Evolutionary conservation across 2,888 invertebrate species (phyloP).

Genomic region (Tenodera sinensis): DNA sequence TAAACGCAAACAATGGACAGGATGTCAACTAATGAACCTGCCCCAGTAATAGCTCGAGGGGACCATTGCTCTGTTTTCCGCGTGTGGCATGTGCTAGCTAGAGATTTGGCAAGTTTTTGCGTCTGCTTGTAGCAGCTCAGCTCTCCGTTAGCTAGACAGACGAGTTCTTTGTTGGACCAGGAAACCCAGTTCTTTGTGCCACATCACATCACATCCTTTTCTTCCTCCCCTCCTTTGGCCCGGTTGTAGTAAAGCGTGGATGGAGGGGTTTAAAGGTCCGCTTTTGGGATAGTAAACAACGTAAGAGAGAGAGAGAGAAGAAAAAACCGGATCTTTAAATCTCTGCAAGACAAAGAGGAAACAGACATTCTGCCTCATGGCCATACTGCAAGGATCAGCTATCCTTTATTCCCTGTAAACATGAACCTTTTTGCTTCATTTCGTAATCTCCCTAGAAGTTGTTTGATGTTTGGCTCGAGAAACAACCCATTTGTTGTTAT

Average conservation of each 20-base stretch:
- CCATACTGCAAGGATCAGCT: neutral
- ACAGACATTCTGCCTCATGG: neutral
- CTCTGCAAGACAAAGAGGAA: neutral
- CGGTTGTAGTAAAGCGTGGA: neutral
- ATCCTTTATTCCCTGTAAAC: no score
- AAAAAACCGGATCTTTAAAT: neutral
- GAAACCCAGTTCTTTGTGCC: slow-evolving; percentile 7
- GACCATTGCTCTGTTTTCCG: no score
- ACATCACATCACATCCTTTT: neutral
- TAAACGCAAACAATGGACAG: no score
- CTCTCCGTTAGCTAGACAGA: neutral
- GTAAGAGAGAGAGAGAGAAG: neutral
- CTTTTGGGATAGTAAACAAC: neutral
- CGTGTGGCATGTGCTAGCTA: neutral
- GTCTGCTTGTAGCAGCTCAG: neutral
- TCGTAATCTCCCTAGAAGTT: no score
- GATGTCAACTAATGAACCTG: no score
- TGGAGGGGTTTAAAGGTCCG: neutral
- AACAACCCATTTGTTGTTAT: no score
- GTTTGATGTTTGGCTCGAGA: no score
- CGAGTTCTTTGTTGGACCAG: neutral
- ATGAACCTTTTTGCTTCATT: no score
- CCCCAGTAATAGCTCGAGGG: no score
- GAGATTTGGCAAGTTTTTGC: neutral
- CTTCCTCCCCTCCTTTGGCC: neutral